Conservation (phyloP, 2,113 vertebrate species). For the Oryzias woworae region DNA sequence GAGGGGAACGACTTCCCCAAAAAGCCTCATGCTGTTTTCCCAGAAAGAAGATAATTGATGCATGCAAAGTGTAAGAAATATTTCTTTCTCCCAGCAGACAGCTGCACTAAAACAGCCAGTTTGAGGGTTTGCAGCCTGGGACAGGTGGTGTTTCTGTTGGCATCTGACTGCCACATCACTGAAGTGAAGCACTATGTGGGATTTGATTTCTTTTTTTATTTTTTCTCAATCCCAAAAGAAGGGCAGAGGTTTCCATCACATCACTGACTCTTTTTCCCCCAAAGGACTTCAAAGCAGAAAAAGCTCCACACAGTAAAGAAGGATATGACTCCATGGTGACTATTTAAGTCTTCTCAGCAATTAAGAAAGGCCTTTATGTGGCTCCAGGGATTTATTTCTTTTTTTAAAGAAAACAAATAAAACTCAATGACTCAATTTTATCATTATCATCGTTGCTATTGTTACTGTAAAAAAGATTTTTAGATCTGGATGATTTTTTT, state of each 20-base stretch:
- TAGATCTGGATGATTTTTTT: too few relatives aligned
- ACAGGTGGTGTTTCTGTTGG: constrained; percentile 50
- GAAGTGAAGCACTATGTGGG: constrained; percentile 45
- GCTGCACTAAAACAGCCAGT: constrained; percentile 31
- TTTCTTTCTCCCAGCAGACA: constrained; percentile 54
- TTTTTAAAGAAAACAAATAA: too few relatives aligned
- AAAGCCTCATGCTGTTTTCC: constrained; percentile 51
- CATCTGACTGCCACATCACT: constrained; percentile 51
- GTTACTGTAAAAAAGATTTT: too few relatives aligned
- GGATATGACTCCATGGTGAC: too few relatives aligned
- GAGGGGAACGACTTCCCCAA: constrained; percentile 55
- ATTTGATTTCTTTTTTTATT: constrained; percentile 5
- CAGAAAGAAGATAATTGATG: constrained; percentile 66
- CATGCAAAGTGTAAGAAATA: constrained; percentile 59
- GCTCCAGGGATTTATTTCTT: too few relatives aligned
- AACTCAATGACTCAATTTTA: too few relatives aligned
- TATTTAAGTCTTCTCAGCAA: too few relatives aligned
- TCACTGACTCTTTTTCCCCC: constrained; percentile 29
- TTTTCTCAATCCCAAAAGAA: background rate
- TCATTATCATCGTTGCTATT: too few relatives aligned
- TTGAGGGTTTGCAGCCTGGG: constrained; percentile 38
- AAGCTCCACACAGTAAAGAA: background rate
- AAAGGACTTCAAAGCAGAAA: constrained; percentile 4
- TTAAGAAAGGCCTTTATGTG: too few relatives aligned
- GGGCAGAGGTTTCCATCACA: constrained; percentile 23